Evolutionary conservation across 2,888 invertebrate genomes (phyloP).

Genomic region (Cactoblastis cactorum): DNA sequence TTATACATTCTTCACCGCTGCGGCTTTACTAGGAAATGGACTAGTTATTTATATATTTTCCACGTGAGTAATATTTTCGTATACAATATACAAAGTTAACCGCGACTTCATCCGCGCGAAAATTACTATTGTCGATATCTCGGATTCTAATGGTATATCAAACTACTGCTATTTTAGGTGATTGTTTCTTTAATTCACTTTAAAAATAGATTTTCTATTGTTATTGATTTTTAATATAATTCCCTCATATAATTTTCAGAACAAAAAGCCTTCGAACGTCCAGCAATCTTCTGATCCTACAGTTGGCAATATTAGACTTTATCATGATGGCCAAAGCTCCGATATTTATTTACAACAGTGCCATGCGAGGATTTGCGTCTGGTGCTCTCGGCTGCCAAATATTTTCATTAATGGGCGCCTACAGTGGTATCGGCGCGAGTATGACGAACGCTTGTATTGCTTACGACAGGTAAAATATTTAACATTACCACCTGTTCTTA

Average conservation of each 20-base stretch:
- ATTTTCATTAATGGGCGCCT: slow-evolving; percentile 86
- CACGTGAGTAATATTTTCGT: slow-evolving; percentile 77
- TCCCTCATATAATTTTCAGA: too few species aligned
- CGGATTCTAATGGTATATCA: too few species aligned
- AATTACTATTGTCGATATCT: too few species aligned
- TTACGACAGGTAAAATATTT: slow-evolving; percentile 85
- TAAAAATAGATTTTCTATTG: too few species aligned
- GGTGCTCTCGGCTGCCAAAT: slow-evolving; percentile 88
- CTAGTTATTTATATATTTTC: slow-evolving; percentile 91
- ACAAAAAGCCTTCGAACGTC: slow-evolving; percentile 87
- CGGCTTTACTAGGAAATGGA: slow-evolving; percentile 89
- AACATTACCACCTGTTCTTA: too few species aligned
- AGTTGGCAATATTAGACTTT: slow-evolving; percentile 90
- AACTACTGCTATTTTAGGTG: too few species aligned
- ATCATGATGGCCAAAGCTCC: slow-evolving; percentile 93
- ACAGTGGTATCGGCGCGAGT: slow-evolving; percentile 88
- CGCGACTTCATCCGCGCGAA: too few species aligned
- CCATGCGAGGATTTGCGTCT: slow-evolving; percentile 86
- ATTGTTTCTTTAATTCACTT: too few species aligned
- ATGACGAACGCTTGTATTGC: slow-evolving; percentile 92
- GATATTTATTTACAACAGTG: slow-evolving; percentile 91
- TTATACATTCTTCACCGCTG: slow-evolving; percentile 86
- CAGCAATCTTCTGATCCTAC: slow-evolving; percentile 91
- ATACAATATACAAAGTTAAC: too few species aligned
- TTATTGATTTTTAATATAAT: too few species aligned